Evolutionary conservation across 2,797 vertebrate species (phyloP).

Genomic region (Peromyscus eremicus): DNA sequence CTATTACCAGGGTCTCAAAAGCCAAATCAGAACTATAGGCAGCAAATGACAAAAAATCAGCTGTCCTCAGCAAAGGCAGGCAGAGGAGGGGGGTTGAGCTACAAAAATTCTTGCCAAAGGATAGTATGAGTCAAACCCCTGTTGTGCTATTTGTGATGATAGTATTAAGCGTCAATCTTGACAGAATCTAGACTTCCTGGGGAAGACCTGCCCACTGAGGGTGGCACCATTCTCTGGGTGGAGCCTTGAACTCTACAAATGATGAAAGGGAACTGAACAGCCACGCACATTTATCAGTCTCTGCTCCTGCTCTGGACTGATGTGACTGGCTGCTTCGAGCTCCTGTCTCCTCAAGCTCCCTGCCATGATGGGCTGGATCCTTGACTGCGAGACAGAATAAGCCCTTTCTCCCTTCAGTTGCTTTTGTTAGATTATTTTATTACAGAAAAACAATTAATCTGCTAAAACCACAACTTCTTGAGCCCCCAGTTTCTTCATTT

Average conservation of each 20-base stretch:
- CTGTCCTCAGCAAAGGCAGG: neutral
- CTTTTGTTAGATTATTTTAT: neutral
- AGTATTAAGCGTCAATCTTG: neutral
- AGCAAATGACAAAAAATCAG: neutral
- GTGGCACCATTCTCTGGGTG: neutral
- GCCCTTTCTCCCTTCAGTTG: neutral
- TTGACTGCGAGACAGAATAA: neutral
- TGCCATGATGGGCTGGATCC: neutral
- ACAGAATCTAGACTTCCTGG: neutral
- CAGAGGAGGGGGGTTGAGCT: neutral
- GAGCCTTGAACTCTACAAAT: neutral
- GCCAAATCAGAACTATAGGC: neutral
- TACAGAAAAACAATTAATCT: neutral
- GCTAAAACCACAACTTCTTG: neutral
- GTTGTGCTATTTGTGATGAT: neutral
- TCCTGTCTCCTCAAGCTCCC: neutral
- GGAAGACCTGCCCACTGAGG: neutral
- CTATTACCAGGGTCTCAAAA: slow-evolving; percentile 35
- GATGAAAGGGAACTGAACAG: neutral
- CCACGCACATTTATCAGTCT: neutral
- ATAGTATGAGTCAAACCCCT: neutral
- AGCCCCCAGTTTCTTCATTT: neutral
- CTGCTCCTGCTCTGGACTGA: neutral
- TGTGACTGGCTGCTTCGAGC: neutral
- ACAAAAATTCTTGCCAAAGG: neutral